Conservation (phyloP, 2,113 vertebrate species). For the Psittacula cyanocephala region DNA sequence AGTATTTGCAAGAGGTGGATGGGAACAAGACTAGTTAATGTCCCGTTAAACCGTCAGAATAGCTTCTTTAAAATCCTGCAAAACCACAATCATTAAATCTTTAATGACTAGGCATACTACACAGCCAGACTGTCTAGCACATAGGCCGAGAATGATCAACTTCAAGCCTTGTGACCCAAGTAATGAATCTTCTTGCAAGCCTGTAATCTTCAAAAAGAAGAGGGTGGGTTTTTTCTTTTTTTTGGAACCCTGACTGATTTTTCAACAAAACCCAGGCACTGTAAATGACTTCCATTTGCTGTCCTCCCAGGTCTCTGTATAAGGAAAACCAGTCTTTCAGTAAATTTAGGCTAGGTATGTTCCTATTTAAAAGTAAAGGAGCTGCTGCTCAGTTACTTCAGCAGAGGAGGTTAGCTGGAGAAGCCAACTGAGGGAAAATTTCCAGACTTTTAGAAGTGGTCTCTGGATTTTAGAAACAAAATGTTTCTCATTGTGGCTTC, state of each 20-base stretch:
- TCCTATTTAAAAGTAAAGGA: background rate
- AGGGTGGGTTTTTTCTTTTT: background rate
- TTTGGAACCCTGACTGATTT: background rate
- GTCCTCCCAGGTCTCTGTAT: background rate
- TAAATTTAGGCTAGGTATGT: background rate
- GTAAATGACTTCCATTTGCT: background rate
- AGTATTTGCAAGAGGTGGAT: background rate
- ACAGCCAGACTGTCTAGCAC: constrained; percentile 44
- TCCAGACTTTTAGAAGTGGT: constrained; percentile 6
- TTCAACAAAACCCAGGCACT: background rate
- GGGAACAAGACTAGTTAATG: background rate
- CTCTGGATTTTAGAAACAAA: constrained; percentile 18
- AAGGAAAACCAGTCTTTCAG: background rate
- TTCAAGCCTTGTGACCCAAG: constrained; percentile 36
- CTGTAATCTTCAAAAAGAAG: constrained; percentile 22
- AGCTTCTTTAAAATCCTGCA: background rate
- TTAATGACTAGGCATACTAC: background rate
- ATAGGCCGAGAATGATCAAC: constrained; percentile 32
- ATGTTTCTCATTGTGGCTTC: constrained; percentile 53
- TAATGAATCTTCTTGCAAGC: constrained; percentile 34
- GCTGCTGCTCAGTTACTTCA: background rate
- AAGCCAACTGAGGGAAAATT: background rate
- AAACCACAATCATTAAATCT: constrained; percentile 38
- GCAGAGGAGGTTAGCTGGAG: background rate
- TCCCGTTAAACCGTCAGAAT: background rate